phyloP scores from a whole-genome alignment of 2,113 vertebrate genomes.

The Struthio camelus region DNA sequence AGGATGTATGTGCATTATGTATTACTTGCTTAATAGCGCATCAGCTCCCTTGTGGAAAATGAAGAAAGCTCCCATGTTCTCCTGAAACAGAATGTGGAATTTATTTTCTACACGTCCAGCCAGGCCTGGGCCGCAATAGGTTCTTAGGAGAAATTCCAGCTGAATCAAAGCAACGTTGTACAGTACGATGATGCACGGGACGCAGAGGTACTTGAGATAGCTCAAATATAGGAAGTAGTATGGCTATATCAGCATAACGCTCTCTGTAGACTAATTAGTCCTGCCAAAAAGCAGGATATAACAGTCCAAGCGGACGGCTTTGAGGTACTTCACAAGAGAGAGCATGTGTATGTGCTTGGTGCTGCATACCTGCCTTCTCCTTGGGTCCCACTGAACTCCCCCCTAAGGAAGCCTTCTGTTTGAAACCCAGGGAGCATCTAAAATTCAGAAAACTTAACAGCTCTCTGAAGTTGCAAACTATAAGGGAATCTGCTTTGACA shows the following conservation, averaged over 20 bases:
- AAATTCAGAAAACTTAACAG: background rate
- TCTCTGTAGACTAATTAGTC: slow-evolving; percentile 44
- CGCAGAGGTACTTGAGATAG: background rate
- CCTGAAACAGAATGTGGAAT: background rate
- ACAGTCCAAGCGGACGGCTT: background rate
- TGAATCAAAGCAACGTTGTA: background rate
- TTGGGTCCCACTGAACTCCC: background rate
- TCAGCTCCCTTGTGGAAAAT: slow-evolving; percentile 16
- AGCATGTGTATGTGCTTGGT: background rate
- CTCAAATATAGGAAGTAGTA: background rate
- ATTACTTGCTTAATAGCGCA: slow-evolving; percentile 37
- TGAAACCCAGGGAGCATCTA: background rate
- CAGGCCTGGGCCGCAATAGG: background rate
- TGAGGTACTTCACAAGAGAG: background rate
- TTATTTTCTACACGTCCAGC: slow-evolving; percentile 25
- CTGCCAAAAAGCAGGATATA: slow-evolving; percentile 1
- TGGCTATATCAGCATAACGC: background rate
- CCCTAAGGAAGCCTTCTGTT: background rate
- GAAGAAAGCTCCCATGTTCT: background rate
- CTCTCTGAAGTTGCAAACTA: background rate
- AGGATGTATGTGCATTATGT: slow-evolving; percentile 15
- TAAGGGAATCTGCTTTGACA: background rate
- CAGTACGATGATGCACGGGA: rapidly evolving
- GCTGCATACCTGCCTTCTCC: background rate
- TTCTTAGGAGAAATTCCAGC: background rate